Percentiles rank a stretch among this genome's conserved stretches.
Evolutionary conservation across 2,797 vertebrate genomes (phyloP).

Genomic region (Hybognathus amarus): DNA sequence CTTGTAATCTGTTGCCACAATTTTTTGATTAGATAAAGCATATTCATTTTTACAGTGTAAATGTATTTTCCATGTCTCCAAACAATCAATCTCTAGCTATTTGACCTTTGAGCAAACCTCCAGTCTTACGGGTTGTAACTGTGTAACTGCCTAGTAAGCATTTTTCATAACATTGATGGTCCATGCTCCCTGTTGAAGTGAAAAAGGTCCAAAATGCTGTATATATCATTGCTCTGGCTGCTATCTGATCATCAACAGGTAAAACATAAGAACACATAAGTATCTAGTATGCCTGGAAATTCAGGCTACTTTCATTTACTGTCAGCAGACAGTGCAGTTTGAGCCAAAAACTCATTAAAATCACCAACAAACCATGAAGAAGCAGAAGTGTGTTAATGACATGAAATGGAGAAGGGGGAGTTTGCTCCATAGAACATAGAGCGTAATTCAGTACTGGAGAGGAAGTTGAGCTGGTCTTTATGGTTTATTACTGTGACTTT

Average conservation of each 20-base stretch:
- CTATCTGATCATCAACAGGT: slow-evolving; percentile 68
- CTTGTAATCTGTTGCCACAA: no score
- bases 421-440: slow-evolving; percentile 51
- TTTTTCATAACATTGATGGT: slow-evolving; percentile 39
- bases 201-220: slow-evolving; percentile 39
- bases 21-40: no score
- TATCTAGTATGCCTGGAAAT: slow-evolving; percentile 62
- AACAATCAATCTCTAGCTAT: slow-evolving; percentile 9
- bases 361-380: slow-evolving; percentile 76
- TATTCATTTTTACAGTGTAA: no score
- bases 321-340: slow-evolving; percentile 40
- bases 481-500: slow-evolving; percentile 59
- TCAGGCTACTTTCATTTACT: slow-evolving; percentile 60
- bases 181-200: slow-evolving; percentile 43
- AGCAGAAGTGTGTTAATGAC: slow-evolving; percentile 65
- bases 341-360: slow-evolving; percentile 78
- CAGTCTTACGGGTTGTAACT: neutral
- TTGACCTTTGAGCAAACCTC: slow-evolving; percentile 19
- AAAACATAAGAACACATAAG: slow-evolving; percentile 67
- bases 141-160: slow-evolving; percentile 24
- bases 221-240: slow-evolving; percentile 50
- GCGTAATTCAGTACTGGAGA: slow-evolving; percentile 56
- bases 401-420: slow-evolving; percentile 53
- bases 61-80: neutral
- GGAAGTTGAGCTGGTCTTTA: slow-evolving; percentile 73